phyloP scores from a whole-genome alignment of 2,888 invertebrate species.

The Uropetala carovei region DNA sequence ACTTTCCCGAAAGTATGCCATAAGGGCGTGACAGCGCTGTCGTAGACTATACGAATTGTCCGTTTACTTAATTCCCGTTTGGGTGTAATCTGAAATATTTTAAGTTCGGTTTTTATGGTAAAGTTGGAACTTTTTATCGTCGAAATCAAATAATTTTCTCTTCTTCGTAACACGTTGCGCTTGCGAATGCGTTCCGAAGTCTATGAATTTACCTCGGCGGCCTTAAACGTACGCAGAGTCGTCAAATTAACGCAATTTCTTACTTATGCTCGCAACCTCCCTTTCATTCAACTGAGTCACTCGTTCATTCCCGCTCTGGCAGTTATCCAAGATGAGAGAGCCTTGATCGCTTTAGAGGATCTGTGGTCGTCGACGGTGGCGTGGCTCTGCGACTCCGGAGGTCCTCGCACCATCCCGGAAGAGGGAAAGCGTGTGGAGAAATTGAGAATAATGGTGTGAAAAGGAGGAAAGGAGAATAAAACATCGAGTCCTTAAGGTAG shows the following conservation, averaged over 20 bases:
- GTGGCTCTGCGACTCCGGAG: slow-evolving; percentile 24
- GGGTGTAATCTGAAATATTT: no score
- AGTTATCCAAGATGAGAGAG: slow-evolving; percentile 22
- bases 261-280: neutral
- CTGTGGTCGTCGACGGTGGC: neutral
- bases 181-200: neutral
- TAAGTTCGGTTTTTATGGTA: no score
- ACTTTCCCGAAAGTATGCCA: no score
- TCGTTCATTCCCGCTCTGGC: slow-evolving; percentile 29
- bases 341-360: slow-evolving; percentile 26
- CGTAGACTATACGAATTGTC: no score
- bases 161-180: neutral
- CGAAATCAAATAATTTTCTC: neutral
- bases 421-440: neutral
- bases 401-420: slow-evolving; percentile 51
- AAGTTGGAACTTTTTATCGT: neutral
- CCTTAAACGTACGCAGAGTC: neutral
- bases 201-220: neutral
- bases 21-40: no score
- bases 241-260: slow-evolving; percentile 33
- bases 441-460: neutral
- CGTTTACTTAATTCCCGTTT: no score
- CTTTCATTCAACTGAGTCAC: slow-evolving; percentile 1
- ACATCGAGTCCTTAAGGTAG: neutral
- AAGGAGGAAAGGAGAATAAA: slow-evolving; percentile 1